Evolutionary conservation across 1,140 invertebrate species (phyloP).

Genomic region (Drosophila yakuba): DNA sequence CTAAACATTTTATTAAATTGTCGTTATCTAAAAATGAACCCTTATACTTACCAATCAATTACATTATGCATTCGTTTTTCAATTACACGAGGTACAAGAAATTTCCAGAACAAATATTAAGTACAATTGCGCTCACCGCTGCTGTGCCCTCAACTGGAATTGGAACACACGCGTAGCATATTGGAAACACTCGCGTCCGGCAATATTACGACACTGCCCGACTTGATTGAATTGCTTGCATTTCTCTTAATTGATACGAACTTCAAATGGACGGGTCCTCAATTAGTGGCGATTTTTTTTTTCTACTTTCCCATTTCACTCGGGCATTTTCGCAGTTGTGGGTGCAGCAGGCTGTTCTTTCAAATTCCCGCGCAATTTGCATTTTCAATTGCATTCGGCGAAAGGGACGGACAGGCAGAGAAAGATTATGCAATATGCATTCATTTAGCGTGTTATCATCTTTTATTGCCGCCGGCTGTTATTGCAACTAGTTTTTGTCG

Average conservation of each 20-base stretch:
- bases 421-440: slow-evolving; percentile 71
- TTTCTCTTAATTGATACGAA: slow-evolving; percentile 79
- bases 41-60: no score
- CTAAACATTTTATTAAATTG: no score
- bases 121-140: no score
- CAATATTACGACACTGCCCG: slow-evolving; percentile 17
- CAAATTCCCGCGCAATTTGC: slow-evolving; percentile 60
- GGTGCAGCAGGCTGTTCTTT: slow-evolving; percentile 67
- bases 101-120: neutral
- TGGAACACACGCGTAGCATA: slow-evolving; percentile 63
- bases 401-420: slow-evolving; percentile 22
- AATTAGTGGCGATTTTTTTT: slow-evolving; percentile 68
- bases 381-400: slow-evolving; percentile 57
- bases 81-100: neutral
- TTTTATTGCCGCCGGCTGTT: slow-evolving; percentile 32
- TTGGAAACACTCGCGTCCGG: slow-evolving; percentile 46
- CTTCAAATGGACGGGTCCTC: slow-evolving; percentile 69
- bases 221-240: slow-evolving; percentile 74
- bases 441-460: slow-evolving; percentile 73
- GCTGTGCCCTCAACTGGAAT: slow-evolving; percentile 53
- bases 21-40: no score
- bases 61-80: no score
- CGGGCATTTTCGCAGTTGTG: slow-evolving; percentile 42
- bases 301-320: slow-evolving; percentile 61
- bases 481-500: slow-evolving; percentile 53